Evolutionary conservation across 2,113 vertebrate genomes (phyloP), one percentile per base, ranked within the genome.

Genomic region (Malaclemys terrapin): DNA sequence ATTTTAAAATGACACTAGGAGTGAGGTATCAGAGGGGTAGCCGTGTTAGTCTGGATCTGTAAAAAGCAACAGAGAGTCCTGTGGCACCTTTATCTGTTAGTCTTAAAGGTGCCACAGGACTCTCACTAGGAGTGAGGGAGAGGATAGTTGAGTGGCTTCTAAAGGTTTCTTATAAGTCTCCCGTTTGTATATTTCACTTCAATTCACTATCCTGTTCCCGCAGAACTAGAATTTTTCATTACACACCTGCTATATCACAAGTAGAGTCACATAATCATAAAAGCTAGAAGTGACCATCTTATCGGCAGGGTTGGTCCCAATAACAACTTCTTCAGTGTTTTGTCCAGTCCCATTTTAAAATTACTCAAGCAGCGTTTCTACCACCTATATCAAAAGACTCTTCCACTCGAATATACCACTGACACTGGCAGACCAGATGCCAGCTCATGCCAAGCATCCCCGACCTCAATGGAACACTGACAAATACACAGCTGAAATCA

Each of bases 131-230:
- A 62, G 94, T 95, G 84, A 90, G 50, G 45, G 89, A 69, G 83
- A 93, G 79, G 78, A 95, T 91, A 94, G 95, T 95, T 96, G 94
- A 96, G n/a, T 93, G 91, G 62, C 65, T 42, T 42, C 42, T 42
- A 42, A 42, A 42, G 42, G 42, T 42, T 42, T 42, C 42, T 42
- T 42, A 42, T 42, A 42, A 62, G 84, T 88, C 90, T 95, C 56
- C 22, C 38, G 81, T 88, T 89, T 69, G 29, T 95, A 22, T 84
- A 94, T 94, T 96, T 96, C 84, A 89, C 85, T 95, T 95, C 93
- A 93, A 27, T 93, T 95, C 84, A 94, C 92, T 95, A 54, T 89
- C 90, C 85, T 94, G 72, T 91, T 96, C 65, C 49, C 25, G 92
- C 80, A 65, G 84, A 95, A 29, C 86, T 83, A 95, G 85, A 87